Base-by-base conservation (phyloP, 2,888 invertebrate genomes). In the Dasypolia templi region DNA sequence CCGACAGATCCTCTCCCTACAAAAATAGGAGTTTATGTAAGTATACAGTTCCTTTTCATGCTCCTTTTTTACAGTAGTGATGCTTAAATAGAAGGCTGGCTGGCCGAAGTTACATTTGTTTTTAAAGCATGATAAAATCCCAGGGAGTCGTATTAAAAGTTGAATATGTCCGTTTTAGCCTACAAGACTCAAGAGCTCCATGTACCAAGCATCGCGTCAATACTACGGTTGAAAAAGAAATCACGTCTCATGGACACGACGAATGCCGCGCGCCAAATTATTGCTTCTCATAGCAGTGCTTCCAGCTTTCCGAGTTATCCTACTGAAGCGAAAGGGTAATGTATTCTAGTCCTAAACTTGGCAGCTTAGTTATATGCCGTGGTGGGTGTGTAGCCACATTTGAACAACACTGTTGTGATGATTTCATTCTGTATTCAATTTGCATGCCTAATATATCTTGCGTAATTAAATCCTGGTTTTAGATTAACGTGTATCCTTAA, bases 131-230 rank as follows among this genome's bases (percentile, higher is more conserved):
- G 22, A 29, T 42, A 19, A 56, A 29, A 56, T 29, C 14, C 29
- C 2, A 39, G 5, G 4, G 17, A 53, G 11, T 55, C 7, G 14
- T 77, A 56, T 46, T 59, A 35, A 58, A 22, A 26, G 1, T 64
- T 62, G 14, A 29, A 44, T 55, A 44, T 72, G 26, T 79, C 11
- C 74, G 67, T 79, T 77, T 53, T 81, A 95, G 95, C 92, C 53
- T 91, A 93, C 82, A 94, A 92, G 87, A 92, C 88, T 2, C 93
- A 91, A 86, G 97, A 97, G 89, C 93, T 97, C 0, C 93, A 96
- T 78, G 96, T 97, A 75, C 97, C 97, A 42, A 96, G 96, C 53
- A 95, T 97, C 65, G 97, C 97, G 0, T 97, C 97, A 79, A 94
- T 97, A 81, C 90, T 98, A 61, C 96, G 96, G 80, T 93, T 97